Evolutionary conservation across 2,797 vertebrate species (phyloP), one percentile per base, ranked within the genome.

Genomic region (Mormyrus proboscirostris): DNA sequence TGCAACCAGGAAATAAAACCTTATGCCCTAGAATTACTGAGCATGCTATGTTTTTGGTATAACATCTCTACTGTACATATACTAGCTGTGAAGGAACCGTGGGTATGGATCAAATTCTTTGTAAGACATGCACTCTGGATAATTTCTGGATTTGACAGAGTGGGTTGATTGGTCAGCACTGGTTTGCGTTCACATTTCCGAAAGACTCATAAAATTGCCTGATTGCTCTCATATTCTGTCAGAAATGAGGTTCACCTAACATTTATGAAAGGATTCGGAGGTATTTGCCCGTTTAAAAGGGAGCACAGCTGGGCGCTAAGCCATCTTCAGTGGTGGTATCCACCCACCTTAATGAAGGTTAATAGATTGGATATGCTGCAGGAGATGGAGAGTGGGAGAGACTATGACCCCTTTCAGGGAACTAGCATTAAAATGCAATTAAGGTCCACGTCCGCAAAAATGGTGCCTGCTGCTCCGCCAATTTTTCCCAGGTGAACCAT

Each of bases 391-490:
- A 83, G 82, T 25, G 44, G 57, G 51, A 22, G 55, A 88, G 87
- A 89, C 90, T 79, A 53, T 91, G 91, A 90, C 90, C 91, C 91
- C 82, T 92, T 87, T 82, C 73, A 44, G 89, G 89, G 88, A 90
- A 65, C 88, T 59, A 49, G 76, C 90, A 92, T 91, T 92, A 92
- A 93, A 91, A 90, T 86, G 88, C 90, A 92, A 91, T 92, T 92
- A 92, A 88, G 25, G n/a, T 83, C 89, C 69, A 33, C 86, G 86
- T 79, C 83, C 57, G 50, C 79, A 19, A 89, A 90, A 91, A 89
- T 89, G 25, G 88, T 59, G 55, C 51, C 65, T 87, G 82, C 90
- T 59, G 73, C 65, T 76, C 50, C 84, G 83, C 53, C 73, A 10
- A 86, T 87, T 29, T 1, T 91, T 87, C 50, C 29, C 12, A 7